These are phyloP conservation scores for Andrena bucephala DNA, from an alignment of 2,888 invertebrate genomes.

Conservation along the genomic window DNA sequence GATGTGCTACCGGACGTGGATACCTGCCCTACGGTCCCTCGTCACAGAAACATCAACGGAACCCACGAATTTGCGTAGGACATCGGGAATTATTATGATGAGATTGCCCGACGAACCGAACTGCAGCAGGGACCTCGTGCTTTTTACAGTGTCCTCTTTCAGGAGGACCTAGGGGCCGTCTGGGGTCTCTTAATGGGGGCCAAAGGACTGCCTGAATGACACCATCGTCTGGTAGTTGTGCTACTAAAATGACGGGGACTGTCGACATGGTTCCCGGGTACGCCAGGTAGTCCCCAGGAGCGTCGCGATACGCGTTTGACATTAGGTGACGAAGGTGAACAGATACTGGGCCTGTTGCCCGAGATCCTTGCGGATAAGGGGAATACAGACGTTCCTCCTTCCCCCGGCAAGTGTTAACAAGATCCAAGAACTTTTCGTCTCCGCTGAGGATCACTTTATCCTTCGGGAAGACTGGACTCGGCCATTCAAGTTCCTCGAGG, in stretches of 20 bases:
- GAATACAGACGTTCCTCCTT: slow-evolving; percentile 63
- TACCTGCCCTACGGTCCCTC: slow-evolving; percentile 41
- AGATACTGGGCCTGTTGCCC: slow-evolving; percentile 47
- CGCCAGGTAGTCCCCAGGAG: slow-evolving; percentile 66
- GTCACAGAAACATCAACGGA: slow-evolving; percentile 35
- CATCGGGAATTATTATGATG: slow-evolving; percentile 63
- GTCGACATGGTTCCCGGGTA: slow-evolving; percentile 24
- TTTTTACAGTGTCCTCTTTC: slow-evolving; percentile 37
- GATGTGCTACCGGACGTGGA: slow-evolving; percentile 53
- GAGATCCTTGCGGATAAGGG: slow-evolving; percentile 63
- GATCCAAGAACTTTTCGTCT: slow-evolving; percentile 31
- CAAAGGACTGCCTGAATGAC: slow-evolving; percentile 68
- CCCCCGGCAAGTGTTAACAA: slow-evolving; percentile 59
- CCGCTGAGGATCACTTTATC: slow-evolving; percentile 11
- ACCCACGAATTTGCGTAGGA: slow-evolving; percentile 73
- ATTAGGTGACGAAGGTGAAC: slow-evolving; percentile 68
- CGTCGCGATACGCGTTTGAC: slow-evolving; percentile 70
- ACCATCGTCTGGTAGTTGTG: slow-evolving; percentile 50
- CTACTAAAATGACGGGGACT: slow-evolving; percentile 34
- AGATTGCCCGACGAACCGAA: slow-evolving; percentile 43
- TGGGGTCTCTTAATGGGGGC: slow-evolving; percentile 67
- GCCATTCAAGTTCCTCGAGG: neutral
- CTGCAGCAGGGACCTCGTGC: slow-evolving; percentile 9
- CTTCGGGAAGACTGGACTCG: neutral
- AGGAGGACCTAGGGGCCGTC: slow-evolving; percentile 30